phyloP scores from a whole-genome alignment of 2,113 vertebrate genomes.

The rat (Rattus norvegicus) region GRCr8 NC_086021.1:140525501-140526000 shows the following conservation, averaged over 20 bases:
- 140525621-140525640: background rate
- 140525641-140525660: background rate
- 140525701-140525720: background rate
- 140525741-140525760: background rate
- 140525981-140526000: slow-evolving; percentile 79
- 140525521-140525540: background rate
- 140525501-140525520: background rate
- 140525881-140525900: background rate
- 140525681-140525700: background rate
- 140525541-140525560: background rate
- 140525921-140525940: slow-evolving; percentile 85
- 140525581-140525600: background rate
- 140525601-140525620: background rate
- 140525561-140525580: background rate
- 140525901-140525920: slow-evolving; percentile 85
- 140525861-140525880: background rate
- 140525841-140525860: background rate
- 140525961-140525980: slow-evolving; percentile 81
- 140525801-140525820: background rate
- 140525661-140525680: background rate
- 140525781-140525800: too few relatives aligned
- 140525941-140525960: slow-evolving; percentile 88
- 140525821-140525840: background rate
- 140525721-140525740: background rate
- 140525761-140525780: background rate